Evolutionary conservation across 2,113 vertebrate genomes (phyloP).

Genomic region (Bos indicus): DNA sequence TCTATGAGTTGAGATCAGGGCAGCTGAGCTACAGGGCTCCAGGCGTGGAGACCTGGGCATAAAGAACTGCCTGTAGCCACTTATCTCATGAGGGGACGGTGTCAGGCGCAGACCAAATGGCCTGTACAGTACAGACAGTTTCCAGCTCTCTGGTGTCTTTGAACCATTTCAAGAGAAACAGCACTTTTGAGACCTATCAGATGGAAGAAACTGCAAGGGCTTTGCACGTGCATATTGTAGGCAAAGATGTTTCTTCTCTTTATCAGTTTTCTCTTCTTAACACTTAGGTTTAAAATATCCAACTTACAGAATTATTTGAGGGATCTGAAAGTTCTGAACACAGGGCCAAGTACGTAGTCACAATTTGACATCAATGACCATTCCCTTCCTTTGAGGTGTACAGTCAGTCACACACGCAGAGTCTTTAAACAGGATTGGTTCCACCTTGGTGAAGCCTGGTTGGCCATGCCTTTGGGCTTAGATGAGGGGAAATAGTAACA

Average conservation of each 20-base stretch:
- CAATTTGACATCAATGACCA: not conserved
- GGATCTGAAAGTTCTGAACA: not conserved
- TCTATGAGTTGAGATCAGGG: not conserved
- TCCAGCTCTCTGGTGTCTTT: not conserved
- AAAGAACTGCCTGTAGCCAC: not conserved
- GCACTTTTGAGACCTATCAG: not conserved
- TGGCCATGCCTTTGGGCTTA: not conserved
- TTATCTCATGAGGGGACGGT: rapidly evolving
- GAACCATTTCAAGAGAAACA: not conserved
- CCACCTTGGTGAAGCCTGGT: not conserved
- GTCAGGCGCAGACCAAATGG: not conserved
- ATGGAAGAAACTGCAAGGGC: not conserved
- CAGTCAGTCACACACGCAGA: rapidly evolving
- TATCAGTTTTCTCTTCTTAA: not conserved
- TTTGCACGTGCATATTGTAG: too few species aligned
- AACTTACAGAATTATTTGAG: not conserved
- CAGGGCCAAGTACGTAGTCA: not conserved
- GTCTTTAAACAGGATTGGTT: not conserved
- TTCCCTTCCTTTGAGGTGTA: not conserved
- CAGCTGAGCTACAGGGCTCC: not conserved
- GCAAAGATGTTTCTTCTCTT: too few species aligned
- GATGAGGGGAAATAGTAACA: not conserved
- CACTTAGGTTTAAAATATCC: not conserved
- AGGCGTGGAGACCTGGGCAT: not conserved
- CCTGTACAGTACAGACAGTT: not conserved